Percentiles rank a stretch among this genome's conserved stretches.
Evolutionary conservation across 1,140 invertebrate species (phyloP).

Genomic region (Dinoponera quadriceps): DNA sequence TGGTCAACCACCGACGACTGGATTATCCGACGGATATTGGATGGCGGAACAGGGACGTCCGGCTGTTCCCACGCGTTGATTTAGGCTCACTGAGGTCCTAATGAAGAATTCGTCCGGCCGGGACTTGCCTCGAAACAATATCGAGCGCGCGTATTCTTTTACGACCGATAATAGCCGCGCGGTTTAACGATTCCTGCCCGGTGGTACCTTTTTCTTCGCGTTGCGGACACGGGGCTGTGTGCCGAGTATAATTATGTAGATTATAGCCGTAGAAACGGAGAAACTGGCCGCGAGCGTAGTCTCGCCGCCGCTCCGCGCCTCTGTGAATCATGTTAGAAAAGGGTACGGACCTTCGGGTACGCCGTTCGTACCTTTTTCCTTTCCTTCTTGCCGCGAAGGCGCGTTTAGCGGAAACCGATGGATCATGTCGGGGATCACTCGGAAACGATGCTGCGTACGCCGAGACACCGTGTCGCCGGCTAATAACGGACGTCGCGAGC

Average conservation of each 20-base stretch:
- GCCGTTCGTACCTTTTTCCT: slow-evolving; percentile 7
- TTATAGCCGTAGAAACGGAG: slow-evolving; percentile 68
- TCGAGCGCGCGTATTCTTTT: slow-evolving; percentile 59
- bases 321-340: slow-evolving; percentile 68
- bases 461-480: neutral
- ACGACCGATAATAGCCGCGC: slow-evolving; percentile 68
- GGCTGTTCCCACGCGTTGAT: slow-evolving; percentile 39
- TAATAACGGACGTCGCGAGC: neutral
- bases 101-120: slow-evolving; percentile 49
- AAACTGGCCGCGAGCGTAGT: slow-evolving; percentile 67
- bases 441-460: slow-evolving; percentile 28
- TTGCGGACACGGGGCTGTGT: slow-evolving; percentile 48
- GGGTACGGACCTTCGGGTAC: slow-evolving; percentile 55
- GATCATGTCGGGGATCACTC: slow-evolving; percentile 30
- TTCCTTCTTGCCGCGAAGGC: slow-evolving; percentile 18
- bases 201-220: slow-evolving; percentile 33
- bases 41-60: slow-evolving; percentile 4
- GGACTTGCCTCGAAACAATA: slow-evolving; percentile 53
- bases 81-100: slow-evolving; percentile 32
- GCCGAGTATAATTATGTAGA: slow-evolving; percentile 72
- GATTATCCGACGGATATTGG: too few species aligned
- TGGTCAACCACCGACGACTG: neutral
- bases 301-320: slow-evolving; percentile 13
- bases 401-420: slow-evolving; percentile 1
- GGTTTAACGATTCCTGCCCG: slow-evolving; percentile 57